Evolutionary conservation across 2,797 vertebrate genomes (phyloP), one percentile per base, ranked within the genome.

Genomic region (Epinephelus awoara): DNA sequence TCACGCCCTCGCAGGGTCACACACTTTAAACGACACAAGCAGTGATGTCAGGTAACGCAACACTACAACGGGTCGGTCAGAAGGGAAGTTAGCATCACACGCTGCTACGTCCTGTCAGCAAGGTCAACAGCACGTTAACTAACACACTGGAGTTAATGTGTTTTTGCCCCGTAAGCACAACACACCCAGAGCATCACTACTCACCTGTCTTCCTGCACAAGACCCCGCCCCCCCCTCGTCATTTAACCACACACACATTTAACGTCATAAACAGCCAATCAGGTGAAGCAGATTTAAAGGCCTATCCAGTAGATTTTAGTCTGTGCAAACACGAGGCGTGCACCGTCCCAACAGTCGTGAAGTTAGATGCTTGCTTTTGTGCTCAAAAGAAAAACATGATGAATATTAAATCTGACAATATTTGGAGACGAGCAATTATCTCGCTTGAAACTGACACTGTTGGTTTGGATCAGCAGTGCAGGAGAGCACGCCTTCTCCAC

Each of bases 111-210:
- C 50, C n/a, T 6, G 27, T 50, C 54, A 23, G 21, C 5, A 34
- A 47, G 21, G 10, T 75, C 15, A 18, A 42, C 57, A 14, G 40
- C 19, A 46, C 4, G 21, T 38, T 19, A 34, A 34, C 29, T 34
- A 50, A 63, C 56, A 42, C 34, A 54, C 44, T 14, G 19, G 66
- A 11, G 13, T 58, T 46, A 3, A 18, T 51, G 42, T 66, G 15
- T 61, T 23, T 54, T 52, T 50, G 3, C 21, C 27, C 64, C 3
- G 5, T 47, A 81, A 89, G 83, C 77, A 87, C 81, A 77, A 81
- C 1, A 40, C 50, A 56, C 65, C 69, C 62, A 19, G 27, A 18
- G 2, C 21, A n/a, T 40, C 56, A 52, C 72, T 14, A 72, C 61
- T 67, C 69, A 19, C 64, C 64, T 58, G 67, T 59, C 52, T 38